A percentile compares a stretch with the other conserved stretches of the same genome.
Evolutionary conservation across 2,113 vertebrate species (phyloP).

Genomic region (Ictalurus punctatus): DNA sequence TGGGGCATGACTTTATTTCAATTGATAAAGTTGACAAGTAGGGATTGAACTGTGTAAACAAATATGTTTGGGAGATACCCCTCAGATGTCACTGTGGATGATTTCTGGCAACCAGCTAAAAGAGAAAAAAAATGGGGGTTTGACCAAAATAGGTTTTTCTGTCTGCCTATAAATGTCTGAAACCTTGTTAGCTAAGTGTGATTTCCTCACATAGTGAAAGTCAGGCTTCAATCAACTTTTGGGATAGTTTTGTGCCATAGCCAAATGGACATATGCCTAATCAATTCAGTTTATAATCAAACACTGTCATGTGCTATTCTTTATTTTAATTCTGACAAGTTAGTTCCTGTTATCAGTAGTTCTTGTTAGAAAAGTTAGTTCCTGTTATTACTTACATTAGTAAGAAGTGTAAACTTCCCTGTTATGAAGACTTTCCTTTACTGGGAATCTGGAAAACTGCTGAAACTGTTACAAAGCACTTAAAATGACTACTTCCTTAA

Average conservation of each 20-base stretch:
- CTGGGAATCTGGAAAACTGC: background rate
- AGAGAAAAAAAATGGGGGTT: background rate
- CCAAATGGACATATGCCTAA: background rate
- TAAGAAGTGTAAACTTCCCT: background rate
- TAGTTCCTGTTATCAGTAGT: background rate
- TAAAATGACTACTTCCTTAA: background rate
- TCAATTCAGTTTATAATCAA: background rate
- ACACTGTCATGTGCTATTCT: background rate
- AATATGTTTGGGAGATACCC: background rate
- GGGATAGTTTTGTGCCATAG: background rate
- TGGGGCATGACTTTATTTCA: constrained; percentile 23
- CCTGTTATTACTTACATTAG: background rate
- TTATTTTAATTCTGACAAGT: background rate
- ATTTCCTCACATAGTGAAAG: background rate
- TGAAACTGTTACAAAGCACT: background rate
- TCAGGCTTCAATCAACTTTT: background rate
- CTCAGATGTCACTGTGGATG: background rate
- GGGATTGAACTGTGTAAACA: constrained; percentile 47
- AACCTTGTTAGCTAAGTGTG: background rate
- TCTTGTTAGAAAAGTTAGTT: background rate
- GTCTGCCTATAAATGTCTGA: background rate
- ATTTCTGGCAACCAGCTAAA: background rate
- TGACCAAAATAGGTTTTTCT: background rate
- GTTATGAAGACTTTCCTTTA: background rate
- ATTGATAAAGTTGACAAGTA: constrained; percentile 38